These are phyloP conservation scores for Apamea crenata DNA, from an alignment of 2,888 invertebrate genomes.

Conservation along the genomic window DNA sequence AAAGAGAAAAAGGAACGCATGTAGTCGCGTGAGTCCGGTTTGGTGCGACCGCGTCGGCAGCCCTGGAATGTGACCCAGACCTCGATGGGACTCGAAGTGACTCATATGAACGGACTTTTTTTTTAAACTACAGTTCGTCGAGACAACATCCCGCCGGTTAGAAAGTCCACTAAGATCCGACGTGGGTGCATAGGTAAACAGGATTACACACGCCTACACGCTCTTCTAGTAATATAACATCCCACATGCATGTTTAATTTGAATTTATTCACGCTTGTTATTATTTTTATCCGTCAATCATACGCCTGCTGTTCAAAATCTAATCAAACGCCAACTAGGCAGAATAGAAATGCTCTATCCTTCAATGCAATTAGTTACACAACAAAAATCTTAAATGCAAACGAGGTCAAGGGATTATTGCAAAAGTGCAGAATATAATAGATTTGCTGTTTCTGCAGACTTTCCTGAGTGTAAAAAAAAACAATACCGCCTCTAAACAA, in stretches of 20 bases:
- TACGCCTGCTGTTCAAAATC: slow-evolving; percentile 51
- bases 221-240: slow-evolving; percentile 73
- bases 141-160: slow-evolving; percentile 77
- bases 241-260: slow-evolving; percentile 67
- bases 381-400: slow-evolving; percentile 43
- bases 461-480: slow-evolving; percentile 15
- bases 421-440: slow-evolving; percentile 22
- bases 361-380: slow-evolving; percentile 37
- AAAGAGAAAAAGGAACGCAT: slow-evolving; percentile 70
- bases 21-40: slow-evolving; percentile 77
- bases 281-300: slow-evolving; percentile 55
- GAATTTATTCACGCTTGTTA: slow-evolving; percentile 60
- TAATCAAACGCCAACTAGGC: slow-evolving; percentile 37
- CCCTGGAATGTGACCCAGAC: slow-evolving; percentile 89
- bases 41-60: slow-evolving; percentile 73
- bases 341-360: slow-evolving; percentile 46
- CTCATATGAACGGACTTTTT: slow-evolving; percentile 80
- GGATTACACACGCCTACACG: slow-evolving; percentile 79
- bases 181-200: slow-evolving; percentile 86
- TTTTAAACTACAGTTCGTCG: slow-evolving; percentile 72
- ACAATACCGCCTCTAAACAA: slow-evolving; percentile 16
- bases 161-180: slow-evolving; percentile 78
- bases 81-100: slow-evolving; percentile 85
- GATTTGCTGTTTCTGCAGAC: not conserved
- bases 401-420: slow-evolving; percentile 50